Percentiles rank a stretch among this genome's conserved stretches.
phyloP scores from a whole-genome alignment of 2,113 vertebrate species.

The Excalfactoria chinensis region DNA sequence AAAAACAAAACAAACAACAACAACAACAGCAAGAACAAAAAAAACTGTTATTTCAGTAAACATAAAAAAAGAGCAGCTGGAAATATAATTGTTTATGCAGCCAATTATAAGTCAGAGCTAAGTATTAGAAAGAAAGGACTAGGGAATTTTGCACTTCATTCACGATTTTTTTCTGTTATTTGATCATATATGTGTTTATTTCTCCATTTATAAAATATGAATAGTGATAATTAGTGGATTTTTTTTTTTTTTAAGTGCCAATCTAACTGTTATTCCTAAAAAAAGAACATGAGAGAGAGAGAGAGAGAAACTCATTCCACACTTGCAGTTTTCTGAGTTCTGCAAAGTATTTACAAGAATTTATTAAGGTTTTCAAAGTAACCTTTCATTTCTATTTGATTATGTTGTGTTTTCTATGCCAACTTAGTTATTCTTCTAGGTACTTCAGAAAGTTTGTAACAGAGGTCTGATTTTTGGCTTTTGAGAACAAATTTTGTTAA shows the following conservation, averaged over 20 bases:
- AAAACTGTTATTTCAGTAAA: background rate
- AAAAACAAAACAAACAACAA: background rate
- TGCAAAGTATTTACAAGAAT: background rate
- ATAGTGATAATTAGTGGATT: background rate
- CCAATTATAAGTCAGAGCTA: background rate
- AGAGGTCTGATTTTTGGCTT: background rate
- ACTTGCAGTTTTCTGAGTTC: background rate
- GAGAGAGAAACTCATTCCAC: background rate
- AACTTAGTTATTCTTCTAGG: background rate
- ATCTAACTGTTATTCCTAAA: too few relatives aligned
- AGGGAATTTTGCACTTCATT: background rate
- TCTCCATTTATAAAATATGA: background rate
- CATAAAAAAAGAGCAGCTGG: background rate
- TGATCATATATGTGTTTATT: background rate
- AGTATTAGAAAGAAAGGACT: background rate
- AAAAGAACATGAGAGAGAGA: too few relatives aligned
- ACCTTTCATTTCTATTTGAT: background rate
- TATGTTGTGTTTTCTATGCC: background rate
- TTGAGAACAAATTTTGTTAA: background rate
- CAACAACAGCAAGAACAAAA: background rate
- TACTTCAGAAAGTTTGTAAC: background rate
- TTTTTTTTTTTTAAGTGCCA: background rate
- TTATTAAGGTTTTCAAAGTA: background rate
- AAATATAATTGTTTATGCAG: background rate
- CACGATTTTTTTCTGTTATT: background rate